Evolutionary conservation across 1,140 invertebrate species (phyloP).

Genomic region (Euwallacea similis): DNA sequence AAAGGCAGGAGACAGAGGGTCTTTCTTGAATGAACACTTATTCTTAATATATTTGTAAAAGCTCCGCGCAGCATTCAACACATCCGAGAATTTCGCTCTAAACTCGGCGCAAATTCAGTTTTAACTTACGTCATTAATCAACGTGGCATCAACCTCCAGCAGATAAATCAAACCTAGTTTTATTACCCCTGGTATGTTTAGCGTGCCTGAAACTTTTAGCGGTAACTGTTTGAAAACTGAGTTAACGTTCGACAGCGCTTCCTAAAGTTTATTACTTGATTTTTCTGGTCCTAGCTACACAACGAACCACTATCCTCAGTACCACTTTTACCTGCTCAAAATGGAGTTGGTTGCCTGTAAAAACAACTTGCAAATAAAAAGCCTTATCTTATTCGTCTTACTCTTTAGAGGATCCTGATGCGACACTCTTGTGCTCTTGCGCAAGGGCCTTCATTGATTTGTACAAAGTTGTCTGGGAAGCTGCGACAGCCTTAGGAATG

Average conservation of each 20-base stretch:
- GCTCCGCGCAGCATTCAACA: background rate
- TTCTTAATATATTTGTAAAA: constrained; percentile 7
- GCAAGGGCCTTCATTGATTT: constrained; percentile 28
- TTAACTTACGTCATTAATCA: constrained; percentile 15
- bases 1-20: background rate
- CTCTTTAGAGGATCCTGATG: constrained; percentile 29
- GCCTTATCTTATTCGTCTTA: constrained; percentile 27
- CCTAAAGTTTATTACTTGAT: constrained; percentile 1
- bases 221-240: constrained; percentile 17
- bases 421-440: constrained; percentile 27
- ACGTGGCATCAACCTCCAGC: background rate
- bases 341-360: background rate
- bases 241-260: constrained; percentile 7
- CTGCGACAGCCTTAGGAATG: constrained; percentile 20
- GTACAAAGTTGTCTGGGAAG: constrained; percentile 23
- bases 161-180: constrained; percentile 18
- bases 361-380: constrained; percentile 26
- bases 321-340: constrained; percentile 3
- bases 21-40: background rate
- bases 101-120: constrained; percentile 13
- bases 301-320: background rate
- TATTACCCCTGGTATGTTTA: constrained; percentile 21
- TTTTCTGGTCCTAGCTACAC: constrained; percentile 2
- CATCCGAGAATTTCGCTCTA: constrained; percentile 9
- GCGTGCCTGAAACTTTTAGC: constrained; percentile 14